Base-by-base conservation (phyloP, 2,113 vertebrate genomes). In the Pachycephala philippinensis region DNA sequence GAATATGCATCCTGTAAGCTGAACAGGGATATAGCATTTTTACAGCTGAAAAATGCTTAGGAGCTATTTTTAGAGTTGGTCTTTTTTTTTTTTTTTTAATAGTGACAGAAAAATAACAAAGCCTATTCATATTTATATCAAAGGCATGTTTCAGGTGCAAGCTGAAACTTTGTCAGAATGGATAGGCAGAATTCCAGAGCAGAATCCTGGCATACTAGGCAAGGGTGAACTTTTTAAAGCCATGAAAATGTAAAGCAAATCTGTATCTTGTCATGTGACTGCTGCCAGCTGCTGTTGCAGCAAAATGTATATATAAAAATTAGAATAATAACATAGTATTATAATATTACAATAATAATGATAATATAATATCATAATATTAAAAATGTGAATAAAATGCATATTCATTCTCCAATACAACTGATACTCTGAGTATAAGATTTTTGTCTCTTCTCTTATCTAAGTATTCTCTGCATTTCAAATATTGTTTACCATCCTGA, bases 1-100 rank as follows among this genome's bases (percentile, higher is more conserved):
- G 44, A 89, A 56, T 72, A 49, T 13, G 2, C 9, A 13, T 44
- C 13, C 24, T 84, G 31, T 50, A 81, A 81, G 1, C 9, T 66
- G 64, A 65, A 45, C 0, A 1, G 5, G 6, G 4, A 63, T 52
- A 42, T 1, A 42, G 1, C 1, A 33, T 40, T 68, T 87, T 71
- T 71, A 26, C 4, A 87, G 17, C 8, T 82, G 47, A 84, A 84
- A 87, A 95, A 27, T 49, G 22, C 13, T 68, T 23, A 53, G 7
- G 4, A 87, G 40, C 10, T 77, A 12, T 50, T 40, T 88, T 83
- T 42, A 39, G 27, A 49, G 11, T 31, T 42, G 27, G 8, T 21
- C 1, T 40, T 66, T n/a, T n/a, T 27, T 13, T 5, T 18, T 19
- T 17, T 35, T 19, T 7, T 9, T 8, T 26, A 4, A 21, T 24